A percentile compares a stretch with the other conserved stretches of the same genome.
Evolutionary conservation across 1,140 invertebrate genomes (phyloP).

Genomic region (Drosophila sechellia): DNA sequence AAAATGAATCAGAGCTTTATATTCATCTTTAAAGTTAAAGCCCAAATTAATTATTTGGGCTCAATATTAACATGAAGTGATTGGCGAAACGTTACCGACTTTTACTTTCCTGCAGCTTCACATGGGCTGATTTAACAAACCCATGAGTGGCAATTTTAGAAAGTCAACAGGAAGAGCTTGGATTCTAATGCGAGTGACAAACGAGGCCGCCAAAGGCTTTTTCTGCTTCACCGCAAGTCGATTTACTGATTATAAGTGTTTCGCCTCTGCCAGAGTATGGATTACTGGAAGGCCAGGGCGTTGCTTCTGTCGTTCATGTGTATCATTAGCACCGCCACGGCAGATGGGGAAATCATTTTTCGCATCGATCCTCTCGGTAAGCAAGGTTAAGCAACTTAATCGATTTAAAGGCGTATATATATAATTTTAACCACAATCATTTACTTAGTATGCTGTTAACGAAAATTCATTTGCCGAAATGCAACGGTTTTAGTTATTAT

Average conservation of each 20-base stretch:
- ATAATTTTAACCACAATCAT: not conserved
- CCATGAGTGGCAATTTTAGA: conserved; percentile 28
- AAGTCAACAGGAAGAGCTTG: not conserved
- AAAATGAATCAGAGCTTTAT: too few species aligned
- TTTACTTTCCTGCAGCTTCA: not conserved
- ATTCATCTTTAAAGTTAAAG: too few species aligned
- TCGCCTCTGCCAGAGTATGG: conserved; percentile 58
- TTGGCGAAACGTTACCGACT: not conserved
- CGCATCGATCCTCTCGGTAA: conserved; percentile 82
- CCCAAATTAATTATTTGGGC: too few species aligned
- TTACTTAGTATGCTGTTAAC: too few species aligned
- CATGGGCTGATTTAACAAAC: not conserved
- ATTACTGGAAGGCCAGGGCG: conserved; percentile 56
- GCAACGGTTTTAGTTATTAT: too few species aligned
- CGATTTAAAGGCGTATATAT: not conserved
- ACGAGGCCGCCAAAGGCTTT: conserved; percentile 19
- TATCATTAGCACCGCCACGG: conserved; percentile 46
- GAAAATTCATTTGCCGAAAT: too few species aligned
- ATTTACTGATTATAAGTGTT: conserved; percentile 9
- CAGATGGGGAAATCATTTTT: conserved; percentile 73
- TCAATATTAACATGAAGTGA: not conserved
- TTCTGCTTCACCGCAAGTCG: conserved; percentile 7
- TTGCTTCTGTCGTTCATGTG: conserved; percentile 61
- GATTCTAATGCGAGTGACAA: conserved; percentile 27
- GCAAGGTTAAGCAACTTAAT: not conserved